Percentiles rank a stretch among this genome's conserved stretches.
Evolutionary conservation across 2,113 vertebrate species (phyloP).

Genomic region (Columba livia): DNA sequence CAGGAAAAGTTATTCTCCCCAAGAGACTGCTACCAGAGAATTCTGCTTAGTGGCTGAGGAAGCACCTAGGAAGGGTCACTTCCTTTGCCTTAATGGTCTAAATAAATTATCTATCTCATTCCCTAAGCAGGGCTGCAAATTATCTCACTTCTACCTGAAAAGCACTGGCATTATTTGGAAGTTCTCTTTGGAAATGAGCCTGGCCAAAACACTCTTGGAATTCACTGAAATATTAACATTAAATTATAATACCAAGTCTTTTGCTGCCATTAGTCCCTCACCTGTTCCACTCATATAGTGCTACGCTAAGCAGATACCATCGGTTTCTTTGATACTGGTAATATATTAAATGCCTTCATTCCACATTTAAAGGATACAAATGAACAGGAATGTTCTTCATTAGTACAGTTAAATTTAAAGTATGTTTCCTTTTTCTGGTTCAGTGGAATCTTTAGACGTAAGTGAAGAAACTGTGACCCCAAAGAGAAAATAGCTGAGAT

Average conservation of each 20-base stretch:
- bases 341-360: neutral
- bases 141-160: neutral
- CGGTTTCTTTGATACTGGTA: neutral
- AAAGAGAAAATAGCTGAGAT: neutral
- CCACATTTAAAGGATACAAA: neutral
- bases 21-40: neutral
- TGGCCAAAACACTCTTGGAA: neutral
- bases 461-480: neutral
- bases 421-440: neutral
- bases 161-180: neutral
- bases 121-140: neutral
- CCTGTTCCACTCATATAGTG: neutral
- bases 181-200: neutral
- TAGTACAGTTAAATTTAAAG: neutral
- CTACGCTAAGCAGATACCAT: neutral
- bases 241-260: neutral
- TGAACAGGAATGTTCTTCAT: neutral
- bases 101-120: neutral
- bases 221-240: neutral
- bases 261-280: neutral
- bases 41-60: neutral
- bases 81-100: neutral
- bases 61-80: neutral
- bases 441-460: neutral
- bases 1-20: neutral